phyloP scores from a whole-genome alignment of 2,797 vertebrate genomes.

The Urophycis tenuis region DNA sequence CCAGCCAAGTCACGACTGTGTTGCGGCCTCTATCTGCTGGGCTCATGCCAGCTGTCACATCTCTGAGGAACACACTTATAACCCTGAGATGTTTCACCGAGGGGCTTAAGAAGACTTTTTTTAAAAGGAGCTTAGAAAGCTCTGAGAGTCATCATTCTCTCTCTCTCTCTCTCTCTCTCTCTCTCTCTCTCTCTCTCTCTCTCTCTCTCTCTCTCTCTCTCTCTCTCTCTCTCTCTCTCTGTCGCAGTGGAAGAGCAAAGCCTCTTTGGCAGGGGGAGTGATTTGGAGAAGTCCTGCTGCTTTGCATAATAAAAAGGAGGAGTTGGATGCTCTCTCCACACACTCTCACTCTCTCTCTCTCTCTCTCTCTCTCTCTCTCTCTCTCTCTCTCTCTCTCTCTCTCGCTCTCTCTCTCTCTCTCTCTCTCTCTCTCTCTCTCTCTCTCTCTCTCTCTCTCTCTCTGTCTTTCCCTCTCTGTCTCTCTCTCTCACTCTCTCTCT shows the following conservation, averaged over 20 bases:
- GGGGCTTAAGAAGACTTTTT: conserved; percentile 41
- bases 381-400: neutral
- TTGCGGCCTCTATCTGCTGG: conserved; percentile 33
- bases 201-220: neutral
- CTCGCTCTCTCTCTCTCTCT: conserved; percentile 33
- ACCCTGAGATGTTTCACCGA: conserved; percentile 41
- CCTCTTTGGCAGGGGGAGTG: conserved; percentile 58
- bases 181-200: conserved; percentile 37
- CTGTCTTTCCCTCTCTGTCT: conserved; percentile 19
- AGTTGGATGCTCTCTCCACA: conserved; percentile 41
- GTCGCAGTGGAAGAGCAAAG: conserved; percentile 46
- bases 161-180: conserved; percentile 25
- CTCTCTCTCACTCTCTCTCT: conserved; percentile 13
- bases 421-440: conserved; percentile 21
- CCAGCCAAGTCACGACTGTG: conserved; percentile 46
- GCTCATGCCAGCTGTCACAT: conserved; percentile 38
- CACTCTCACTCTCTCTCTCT: conserved; percentile 12
- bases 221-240: neutral
- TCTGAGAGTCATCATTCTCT: conserved; percentile 54
- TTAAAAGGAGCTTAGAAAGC: conserved; percentile 51
- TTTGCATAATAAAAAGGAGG: conserved; percentile 64
- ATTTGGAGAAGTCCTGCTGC: conserved; percentile 58
- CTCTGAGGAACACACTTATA: conserved; percentile 44
- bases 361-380: neutral
- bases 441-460: conserved; percentile 34